phyloP scores from a whole-genome alignment of 1,140 invertebrate genomes.

The Sogatella furcifera region DNA sequence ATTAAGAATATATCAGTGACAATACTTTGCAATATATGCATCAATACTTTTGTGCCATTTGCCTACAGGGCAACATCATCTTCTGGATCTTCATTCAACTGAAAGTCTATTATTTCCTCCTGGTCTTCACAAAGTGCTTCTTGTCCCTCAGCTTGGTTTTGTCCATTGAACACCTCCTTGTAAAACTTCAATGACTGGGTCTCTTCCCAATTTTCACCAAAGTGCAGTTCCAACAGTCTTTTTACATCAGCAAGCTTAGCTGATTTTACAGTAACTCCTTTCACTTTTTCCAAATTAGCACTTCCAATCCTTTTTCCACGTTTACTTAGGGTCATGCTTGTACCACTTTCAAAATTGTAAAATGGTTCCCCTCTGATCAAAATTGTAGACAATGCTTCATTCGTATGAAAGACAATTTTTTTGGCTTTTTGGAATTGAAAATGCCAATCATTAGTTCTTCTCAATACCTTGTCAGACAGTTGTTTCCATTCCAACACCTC shows the following conservation, averaged over 20 bases:
- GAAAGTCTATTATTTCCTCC: slow-evolving; percentile 1
- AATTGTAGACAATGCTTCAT: not conserved
- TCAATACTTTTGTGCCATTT: no score
- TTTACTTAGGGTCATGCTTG: not conserved
- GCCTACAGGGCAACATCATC: no score
- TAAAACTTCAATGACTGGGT: slow-evolving; percentile 1
- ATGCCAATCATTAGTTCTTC: slow-evolving; percentile 1
- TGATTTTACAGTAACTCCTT: not conserved
- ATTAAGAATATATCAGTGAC: not conserved
- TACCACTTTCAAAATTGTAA: not conserved
- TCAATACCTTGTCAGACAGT: not conserved
- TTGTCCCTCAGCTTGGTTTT: slow-evolving; percentile 1
- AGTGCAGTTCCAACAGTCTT: slow-evolving; percentile 6
- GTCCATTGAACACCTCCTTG: not conserved
- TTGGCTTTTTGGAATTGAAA: slow-evolving; percentile 3
- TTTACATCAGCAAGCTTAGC: not conserved
- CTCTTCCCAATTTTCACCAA: slow-evolving; percentile 1
- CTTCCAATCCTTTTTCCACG: no score
- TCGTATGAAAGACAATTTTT: slow-evolving; percentile 1
- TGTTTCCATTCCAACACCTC: slow-evolving; percentile 11
- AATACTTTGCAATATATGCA: not conserved
- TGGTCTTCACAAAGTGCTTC: not conserved
- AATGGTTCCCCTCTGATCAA: slow-evolving; percentile 1
- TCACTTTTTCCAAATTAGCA: not conserved
- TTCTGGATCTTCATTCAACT: not conserved